phyloP scores from a whole-genome alignment of 2,888 invertebrate genomes.

The Drosophila seclusa region DNA sequence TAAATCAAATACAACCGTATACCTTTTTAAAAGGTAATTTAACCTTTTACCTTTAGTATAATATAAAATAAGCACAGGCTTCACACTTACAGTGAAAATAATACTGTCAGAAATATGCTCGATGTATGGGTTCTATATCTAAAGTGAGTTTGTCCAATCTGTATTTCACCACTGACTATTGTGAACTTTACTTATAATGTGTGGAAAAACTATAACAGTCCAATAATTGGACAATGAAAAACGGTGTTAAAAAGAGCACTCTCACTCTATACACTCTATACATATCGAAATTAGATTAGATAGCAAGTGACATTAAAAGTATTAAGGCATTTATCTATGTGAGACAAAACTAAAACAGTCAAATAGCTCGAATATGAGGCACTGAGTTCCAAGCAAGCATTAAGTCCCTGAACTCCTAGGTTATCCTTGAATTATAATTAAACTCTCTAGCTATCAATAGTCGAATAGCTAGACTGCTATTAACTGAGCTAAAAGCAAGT shows the following conservation, averaged over 20 bases:
- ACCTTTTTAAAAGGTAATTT: neutral
- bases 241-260: neutral
- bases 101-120: neutral
- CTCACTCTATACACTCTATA: neutral
- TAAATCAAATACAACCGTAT: rapidly evolving
- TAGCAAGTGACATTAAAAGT: neutral
- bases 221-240: neutral
- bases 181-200: neutral
- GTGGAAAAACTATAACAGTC: neutral
- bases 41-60: neutral
- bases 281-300: neutral
- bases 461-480: neutral
- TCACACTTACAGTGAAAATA: neutral
- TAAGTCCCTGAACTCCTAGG: no score
- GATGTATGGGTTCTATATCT: neutral
- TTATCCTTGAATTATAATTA: no score
- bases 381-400: no score
- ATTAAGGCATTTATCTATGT: neutral
- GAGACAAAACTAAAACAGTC: neutral
- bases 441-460: no score
- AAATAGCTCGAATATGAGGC: neutral
- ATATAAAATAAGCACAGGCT: neutral
- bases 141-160: neutral
- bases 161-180: neutral
- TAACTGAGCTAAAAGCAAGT: neutral